Base-by-base conservation (phyloP, 2,888 invertebrate species). In the Thera obeliscata region DNA sequence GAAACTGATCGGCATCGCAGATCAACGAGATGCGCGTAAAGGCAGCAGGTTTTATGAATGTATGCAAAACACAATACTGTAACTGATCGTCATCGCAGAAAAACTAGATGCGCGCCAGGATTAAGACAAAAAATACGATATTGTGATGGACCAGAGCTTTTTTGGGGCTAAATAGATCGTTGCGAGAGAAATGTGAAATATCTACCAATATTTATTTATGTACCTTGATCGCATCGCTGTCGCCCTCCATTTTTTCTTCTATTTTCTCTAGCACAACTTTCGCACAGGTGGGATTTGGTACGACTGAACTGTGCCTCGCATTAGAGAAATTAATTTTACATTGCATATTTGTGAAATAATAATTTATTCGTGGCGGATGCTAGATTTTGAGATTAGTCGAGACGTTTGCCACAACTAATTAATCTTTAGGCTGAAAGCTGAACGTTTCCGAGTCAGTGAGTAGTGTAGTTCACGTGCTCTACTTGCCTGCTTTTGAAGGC, bases 321-420 rank as follows among this genome's bases (percentile, higher is more conserved):
- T 85, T 81, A 80, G 80, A 80, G 78, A 83, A 83, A 85, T 88
- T 85, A 87, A 86, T 87, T 86, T 82, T 81, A 83, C 83, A 86
- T 86, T 88, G 89, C 90, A 87, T 87, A 89, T 88, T 83, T 82
- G 77, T 81, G 81, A 84, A 81, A 85, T 89, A 84, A 90, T 89
- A 87, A 90, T 91, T 91, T 89, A 90, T 88, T 86, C 85, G 86
- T 83, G 84, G 80, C 83, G 87, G 86, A 83, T 88, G 87, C 87
- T 84, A 88, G 89, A 92, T 90, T 87, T 87, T 80, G 77, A 85
- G 91, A 92, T 92, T 88, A 88, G 84, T 77, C 78, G 81, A 81
- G 81, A 87, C 88, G 86, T 88, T 90, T 85, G 83, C 83, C 77
- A 74, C 79, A 78, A 87, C 87, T 90, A 91, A 93, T 91, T 93